Base-by-base conservation (phyloP, 2,888 invertebrate species). In the Scaptomyza tumidula region DNA sequence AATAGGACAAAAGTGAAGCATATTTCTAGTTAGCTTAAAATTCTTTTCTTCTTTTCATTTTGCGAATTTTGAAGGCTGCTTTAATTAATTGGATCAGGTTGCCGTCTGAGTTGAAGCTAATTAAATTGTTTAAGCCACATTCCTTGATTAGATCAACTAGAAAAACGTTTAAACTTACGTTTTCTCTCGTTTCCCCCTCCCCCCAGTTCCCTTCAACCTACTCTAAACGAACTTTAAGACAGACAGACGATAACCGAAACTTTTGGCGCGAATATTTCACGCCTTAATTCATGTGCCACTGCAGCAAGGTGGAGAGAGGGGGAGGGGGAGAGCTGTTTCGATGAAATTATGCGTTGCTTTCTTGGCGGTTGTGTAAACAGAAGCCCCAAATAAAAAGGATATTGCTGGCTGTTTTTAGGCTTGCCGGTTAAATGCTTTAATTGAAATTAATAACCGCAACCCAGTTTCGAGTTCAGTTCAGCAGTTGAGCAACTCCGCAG, bases 381-480 rank as follows among this genome's bases (percentile, higher is more conserved):
- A 71, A 59, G 65, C 67, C 72, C 66, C 49, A 74, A 74, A 77
- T 71, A 64, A 68, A 77, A 78, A 75, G 67, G 81, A 75, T 80
- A 72, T 78, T 70, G 82, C 78, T 49, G 69, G 71, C 65, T 73
- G 77, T 33, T 33, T 73, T 78, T 68, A 67, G 60, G 75, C 63
- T 73, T 76, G 80, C 77, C 78, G 84, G 83, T 89, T 89, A 89
- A 88, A 88, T 86, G 84, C 81, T 89, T 89, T 88, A 89, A 89
- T 88, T 88, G 88, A 88, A 88, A 88, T 88, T 88, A 88, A 89
- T 88, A 88, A 89, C 88, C 88, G 75, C 88, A 86, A 74, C 65
- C 63, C 78, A 80, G 81, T 83, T 67, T 56, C n/a, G 46, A 44
- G 44, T 16, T 16, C 41, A 50, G 39, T 33, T 37, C 27, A 33